These are phyloP conservation scores for Agrilus cyanescens DNA, from an alignment of 2,888 invertebrate genomes.

Conservation along the genomic window DNA sequence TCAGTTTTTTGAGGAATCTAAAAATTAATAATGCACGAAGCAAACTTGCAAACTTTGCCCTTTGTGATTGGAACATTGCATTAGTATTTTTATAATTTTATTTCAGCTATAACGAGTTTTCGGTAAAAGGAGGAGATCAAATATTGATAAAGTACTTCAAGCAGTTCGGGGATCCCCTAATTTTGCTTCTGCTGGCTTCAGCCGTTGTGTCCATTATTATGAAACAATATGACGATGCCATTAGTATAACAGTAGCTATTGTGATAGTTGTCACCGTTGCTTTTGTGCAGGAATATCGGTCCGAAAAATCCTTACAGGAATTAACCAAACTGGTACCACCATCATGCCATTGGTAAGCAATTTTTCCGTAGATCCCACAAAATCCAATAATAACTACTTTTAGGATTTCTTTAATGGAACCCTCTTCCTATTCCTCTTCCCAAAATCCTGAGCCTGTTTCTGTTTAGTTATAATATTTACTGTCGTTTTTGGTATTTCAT, in stretches of 20 bases:
- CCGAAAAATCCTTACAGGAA: constrained; percentile 95
- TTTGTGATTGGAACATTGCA: too few species aligned
- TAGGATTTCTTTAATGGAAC: too few species aligned
- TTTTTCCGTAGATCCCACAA: too few species aligned
- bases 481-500: too few species aligned
- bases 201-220: constrained; percentile 91
- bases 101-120: constrained; percentile 75
- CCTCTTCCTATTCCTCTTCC: not conserved
- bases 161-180: constrained; percentile 97
- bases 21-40: too few species aligned
- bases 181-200: constrained; percentile 83
- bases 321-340: constrained; percentile 96
- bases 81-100: too few species aligned
- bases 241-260: constrained; percentile 94
- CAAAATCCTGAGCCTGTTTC: too few species aligned
- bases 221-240: constrained; percentile 97
- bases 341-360: constrained; percentile 73
- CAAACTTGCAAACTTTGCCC: too few species aligned
- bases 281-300: constrained; percentile 97
- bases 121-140: constrained; percentile 88
- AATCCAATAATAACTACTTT: too few species aligned
- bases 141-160: constrained; percentile 97
- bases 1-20: too few species aligned
- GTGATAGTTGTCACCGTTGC: constrained; percentile 96
- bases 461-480: too few species aligned